Percentiles rank a stretch among this genome's conserved stretches.
Evolutionary conservation across 2,113 vertebrate genomes (phyloP).

Genomic region (Limnothrissa miodon): DNA sequence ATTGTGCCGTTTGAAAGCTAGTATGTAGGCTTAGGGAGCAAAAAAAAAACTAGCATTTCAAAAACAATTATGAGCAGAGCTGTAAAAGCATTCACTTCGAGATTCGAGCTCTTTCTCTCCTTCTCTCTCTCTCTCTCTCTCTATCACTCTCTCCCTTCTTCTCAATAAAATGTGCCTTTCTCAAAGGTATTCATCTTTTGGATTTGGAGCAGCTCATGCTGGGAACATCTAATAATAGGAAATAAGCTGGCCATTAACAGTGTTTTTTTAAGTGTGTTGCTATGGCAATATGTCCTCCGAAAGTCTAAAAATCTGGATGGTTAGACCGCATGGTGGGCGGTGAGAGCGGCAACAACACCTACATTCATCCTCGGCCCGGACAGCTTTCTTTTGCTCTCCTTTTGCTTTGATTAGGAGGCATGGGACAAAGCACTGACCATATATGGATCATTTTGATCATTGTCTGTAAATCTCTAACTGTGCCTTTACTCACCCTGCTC

Average conservation of each 20-base stretch:
- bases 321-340: conserved; percentile 46
- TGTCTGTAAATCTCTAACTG: background rate
- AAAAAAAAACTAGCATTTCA: background rate
- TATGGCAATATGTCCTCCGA: conserved; percentile 52
- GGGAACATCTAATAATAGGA: conserved; percentile 57
- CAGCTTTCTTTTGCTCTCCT: background rate
- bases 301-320: conserved; percentile 47
- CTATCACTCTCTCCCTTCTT: background rate
- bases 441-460: conserved; percentile 2
- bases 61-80: background rate
- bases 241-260: conserved; percentile 58
- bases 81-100: conserved; percentile 15
- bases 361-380: conserved; percentile 47
- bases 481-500: background rate
- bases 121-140: no score
- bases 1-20: background rate
- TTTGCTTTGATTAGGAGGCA: conserved; percentile 44
- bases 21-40: background rate
- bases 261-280: conserved; percentile 59
- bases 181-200: conserved; percentile 43
- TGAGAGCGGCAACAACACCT: conserved; percentile 49
- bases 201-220: conserved; percentile 38
- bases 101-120: background rate
- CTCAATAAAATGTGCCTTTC: background rate
- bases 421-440: conserved; percentile 37